These are phyloP conservation scores for Alviniconcha marisindica DNA, from an alignment of 1,140 invertebrate species.

Conservation along the genomic window DNA sequence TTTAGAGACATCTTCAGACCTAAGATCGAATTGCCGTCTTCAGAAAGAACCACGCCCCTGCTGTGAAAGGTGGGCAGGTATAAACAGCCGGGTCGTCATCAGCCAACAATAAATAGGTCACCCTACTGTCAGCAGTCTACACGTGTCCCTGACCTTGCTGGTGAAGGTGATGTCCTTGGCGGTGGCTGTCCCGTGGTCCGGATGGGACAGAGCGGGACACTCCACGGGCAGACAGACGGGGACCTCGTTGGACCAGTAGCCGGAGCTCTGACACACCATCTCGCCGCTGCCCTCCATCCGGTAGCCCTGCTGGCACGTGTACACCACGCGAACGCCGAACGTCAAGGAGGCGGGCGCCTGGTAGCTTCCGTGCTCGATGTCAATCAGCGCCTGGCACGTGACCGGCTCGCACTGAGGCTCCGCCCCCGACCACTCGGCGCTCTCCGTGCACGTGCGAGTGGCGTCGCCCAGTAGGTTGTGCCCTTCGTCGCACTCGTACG, in stretches of 20 bases:
- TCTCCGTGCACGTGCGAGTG: conserved; percentile 63
- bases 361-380: conserved; percentile 65
- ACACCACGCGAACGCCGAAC: conserved; percentile 55
- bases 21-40: too few species aligned
- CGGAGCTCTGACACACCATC: conserved; percentile 58
- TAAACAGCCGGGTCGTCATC: too few species aligned
- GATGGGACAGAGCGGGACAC: conserved; percentile 77
- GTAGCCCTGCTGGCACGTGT: conserved; percentile 80
- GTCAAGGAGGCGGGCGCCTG: conserved; percentile 47
- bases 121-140: too few species aligned
- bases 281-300: conserved; percentile 43
- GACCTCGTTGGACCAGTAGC: conserved; percentile 66
- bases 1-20: too few species aligned
- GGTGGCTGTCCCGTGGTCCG: conserved; percentile 71
- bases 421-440: conserved; percentile 72
- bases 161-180: not conserved
- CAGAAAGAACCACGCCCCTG: too few species aligned
- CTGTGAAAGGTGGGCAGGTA: too few species aligned
- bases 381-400: conserved; percentile 54
- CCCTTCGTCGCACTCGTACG: conserved; percentile 73
- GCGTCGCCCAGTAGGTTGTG: conserved; percentile 52
- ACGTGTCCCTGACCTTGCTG: conserved; percentile 36
- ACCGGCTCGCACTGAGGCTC: conserved; percentile 70
- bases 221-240: conserved; percentile 57
- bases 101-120: too few species aligned